Evolutionary conservation across 2,888 invertebrate genomes (phyloP), one percentile per base, ranked within the genome.

Genomic region (Calephelis perditalis): DNA sequence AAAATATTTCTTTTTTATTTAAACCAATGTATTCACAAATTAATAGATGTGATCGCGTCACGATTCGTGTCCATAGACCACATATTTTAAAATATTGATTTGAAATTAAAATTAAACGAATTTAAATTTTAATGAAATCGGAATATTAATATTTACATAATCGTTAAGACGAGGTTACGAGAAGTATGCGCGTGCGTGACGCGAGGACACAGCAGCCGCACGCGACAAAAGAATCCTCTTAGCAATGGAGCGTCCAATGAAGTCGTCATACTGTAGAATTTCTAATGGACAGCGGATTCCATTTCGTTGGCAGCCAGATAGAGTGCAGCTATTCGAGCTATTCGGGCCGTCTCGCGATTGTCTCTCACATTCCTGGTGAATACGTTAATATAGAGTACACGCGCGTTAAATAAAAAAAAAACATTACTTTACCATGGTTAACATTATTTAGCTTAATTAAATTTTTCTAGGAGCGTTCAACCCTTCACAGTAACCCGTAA

Each of bases 261-360:
- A 70, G 77, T 79, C 26, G 35, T 52, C 49, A 10, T 35, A 73
- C 74, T 80, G 79, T 77, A 81, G 82, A 84, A 88, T 86, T 87
- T 88, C 86, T 86, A 86, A 85, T 85, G 81, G 77, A 52, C 81
- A 78, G 76, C 76, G 82, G 81, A 86, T 86, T 88, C 86, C 82
- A 84, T 87, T 88, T 88, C 86, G 82, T 86, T 86, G 86, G 84
- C 84, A 84, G 73, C 79, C 76, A 84, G 83, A 83, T 85, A 84
- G 84, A 83, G 84, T 82, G 77, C 77, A 65, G 62, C 45, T 64
- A 62, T 64, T 58, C 56, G 68, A 82, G 74, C 76, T 82, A 86
- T 86, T 85, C 82, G 81, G 79, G 76, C 76, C 81, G 79, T 67
- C 65, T 65, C 65, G 68, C 59, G 65, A 69, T 69, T 70, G 68